phyloP scores from a whole-genome alignment of 2,797 vertebrate species.

The Sylvilagus floridanus region DNA sequence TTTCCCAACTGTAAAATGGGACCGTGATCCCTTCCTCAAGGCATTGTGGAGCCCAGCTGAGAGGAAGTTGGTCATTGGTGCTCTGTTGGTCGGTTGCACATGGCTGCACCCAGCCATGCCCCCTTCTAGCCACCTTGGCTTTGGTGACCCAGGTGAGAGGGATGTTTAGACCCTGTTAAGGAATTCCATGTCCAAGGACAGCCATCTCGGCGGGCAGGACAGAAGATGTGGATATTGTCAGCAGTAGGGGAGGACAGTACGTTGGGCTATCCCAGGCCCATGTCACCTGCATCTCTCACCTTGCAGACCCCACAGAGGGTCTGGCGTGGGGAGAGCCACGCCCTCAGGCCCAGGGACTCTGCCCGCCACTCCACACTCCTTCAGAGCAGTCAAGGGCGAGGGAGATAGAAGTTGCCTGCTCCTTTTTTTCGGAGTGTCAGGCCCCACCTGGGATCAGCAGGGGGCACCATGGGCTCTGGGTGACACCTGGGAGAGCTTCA shows the following conservation, averaged over 20 bases:
- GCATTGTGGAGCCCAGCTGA: not conserved
- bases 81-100: not conserved
- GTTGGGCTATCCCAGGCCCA: not conserved
- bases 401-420: not conserved
- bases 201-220: not conserved
- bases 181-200: not conserved
- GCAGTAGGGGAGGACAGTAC: not conserved
- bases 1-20: not conserved
- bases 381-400: not conserved
- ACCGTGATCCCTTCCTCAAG: not conserved
- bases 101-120: not conserved
- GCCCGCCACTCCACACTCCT: not conserved
- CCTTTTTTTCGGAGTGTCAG: not conserved
- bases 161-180: not conserved
- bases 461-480: not conserved
- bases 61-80: no score
- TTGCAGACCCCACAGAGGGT: not conserved
- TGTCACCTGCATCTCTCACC: not conserved
- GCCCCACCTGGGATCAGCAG: not conserved
- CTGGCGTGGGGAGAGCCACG: not conserved
- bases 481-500: not conserved
- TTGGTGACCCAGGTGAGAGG: slow-evolving; percentile 1
- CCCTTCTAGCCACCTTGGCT: not conserved
- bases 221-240: not conserved
- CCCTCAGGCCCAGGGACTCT: not conserved